Evolutionary conservation across 2,888 invertebrate species (phyloP).

Genomic region (Oasisia sp.): DNA sequence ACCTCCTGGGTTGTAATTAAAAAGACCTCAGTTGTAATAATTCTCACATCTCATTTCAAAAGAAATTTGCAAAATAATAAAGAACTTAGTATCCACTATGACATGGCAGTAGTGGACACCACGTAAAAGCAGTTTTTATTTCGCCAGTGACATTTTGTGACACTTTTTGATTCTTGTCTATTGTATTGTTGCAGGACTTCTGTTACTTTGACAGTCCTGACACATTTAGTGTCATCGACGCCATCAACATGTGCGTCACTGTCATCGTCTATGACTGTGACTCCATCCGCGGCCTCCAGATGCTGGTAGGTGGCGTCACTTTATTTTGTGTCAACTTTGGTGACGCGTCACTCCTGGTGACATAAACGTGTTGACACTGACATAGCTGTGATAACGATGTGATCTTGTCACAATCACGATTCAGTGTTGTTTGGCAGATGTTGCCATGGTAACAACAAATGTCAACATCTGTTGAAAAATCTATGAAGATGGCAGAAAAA

Average conservation of each 20-base stretch:
- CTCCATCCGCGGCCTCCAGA: slow-evolving; percentile 75
- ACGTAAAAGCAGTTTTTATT: no score
- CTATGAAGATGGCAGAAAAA: no score
- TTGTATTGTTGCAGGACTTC: slow-evolving; percentile 75
- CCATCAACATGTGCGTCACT: slow-evolving; percentile 98
- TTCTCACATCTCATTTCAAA: no score
- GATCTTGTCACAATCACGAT: not conserved
- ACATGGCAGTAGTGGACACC: not conserved
- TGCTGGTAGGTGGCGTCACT: slow-evolving; percentile 65
- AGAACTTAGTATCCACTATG: not conserved
- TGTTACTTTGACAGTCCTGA: slow-evolving; percentile 99
- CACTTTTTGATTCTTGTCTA: not conserved
- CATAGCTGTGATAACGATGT: not conserved
- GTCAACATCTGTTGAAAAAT: no score
- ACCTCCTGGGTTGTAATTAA: no score
- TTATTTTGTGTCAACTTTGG: not conserved
- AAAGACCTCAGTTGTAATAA: no score
- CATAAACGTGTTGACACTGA: not conserved
- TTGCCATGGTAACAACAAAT: no score
- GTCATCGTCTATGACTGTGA: slow-evolving; percentile 98
- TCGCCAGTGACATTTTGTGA: not conserved
- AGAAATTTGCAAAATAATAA: no score
- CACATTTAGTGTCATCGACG: slow-evolving; percentile 95
- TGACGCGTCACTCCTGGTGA: not conserved
- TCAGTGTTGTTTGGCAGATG: no score